Percentiles rank a stretch among this genome's conserved stretches.
Conservation (phyloP, 2,797 vertebrate genomes). For the Antrozous pallidus region DNA sequence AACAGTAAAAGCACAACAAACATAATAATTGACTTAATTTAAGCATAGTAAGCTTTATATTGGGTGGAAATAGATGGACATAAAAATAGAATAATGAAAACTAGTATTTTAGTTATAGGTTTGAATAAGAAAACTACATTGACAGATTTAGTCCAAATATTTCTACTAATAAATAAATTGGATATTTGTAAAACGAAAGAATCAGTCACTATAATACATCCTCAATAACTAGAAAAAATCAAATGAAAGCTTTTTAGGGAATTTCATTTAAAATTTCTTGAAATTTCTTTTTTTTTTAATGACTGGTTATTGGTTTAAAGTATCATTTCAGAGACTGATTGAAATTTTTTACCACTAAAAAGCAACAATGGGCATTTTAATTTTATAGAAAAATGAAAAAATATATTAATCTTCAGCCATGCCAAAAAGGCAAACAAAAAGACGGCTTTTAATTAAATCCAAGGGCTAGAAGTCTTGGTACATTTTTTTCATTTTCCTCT, state of each 20-base stretch:
- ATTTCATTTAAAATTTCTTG: constrained; percentile 45
- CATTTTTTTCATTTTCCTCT: constrained; percentile 53
- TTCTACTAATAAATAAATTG: constrained; percentile 10
- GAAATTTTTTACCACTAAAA: constrained; percentile 51
- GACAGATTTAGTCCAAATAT: not conserved
- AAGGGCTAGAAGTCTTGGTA: constrained; percentile 59
- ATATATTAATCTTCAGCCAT: constrained; percentile 48
- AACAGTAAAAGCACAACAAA: not conserved
- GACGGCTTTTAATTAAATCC: constrained; percentile 49
- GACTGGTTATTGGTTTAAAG: constrained; percentile 49
- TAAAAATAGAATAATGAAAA: not conserved
- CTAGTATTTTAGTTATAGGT: not conserved
- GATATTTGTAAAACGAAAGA: constrained; percentile 29
- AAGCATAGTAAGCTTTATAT: not conserved
- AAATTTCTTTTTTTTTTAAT: not conserved
- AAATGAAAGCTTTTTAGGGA: constrained; percentile 48
- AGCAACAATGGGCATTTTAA: constrained; percentile 69
- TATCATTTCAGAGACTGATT: constrained; percentile 58
- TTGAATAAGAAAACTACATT: not conserved
- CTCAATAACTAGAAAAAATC: constrained; percentile 13
- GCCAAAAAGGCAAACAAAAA: constrained; percentile 65
- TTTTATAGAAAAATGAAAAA: constrained; percentile 54
- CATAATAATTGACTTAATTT: not conserved
- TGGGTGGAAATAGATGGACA: not conserved
- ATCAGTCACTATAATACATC: constrained; percentile 11